Percentiles rank a stretch among this genome's conserved stretches.
These are phyloP conservation scores for Lanius collurio DNA, from an alignment of 2,113 vertebrate species.

Conservation along the genomic window DNA sequence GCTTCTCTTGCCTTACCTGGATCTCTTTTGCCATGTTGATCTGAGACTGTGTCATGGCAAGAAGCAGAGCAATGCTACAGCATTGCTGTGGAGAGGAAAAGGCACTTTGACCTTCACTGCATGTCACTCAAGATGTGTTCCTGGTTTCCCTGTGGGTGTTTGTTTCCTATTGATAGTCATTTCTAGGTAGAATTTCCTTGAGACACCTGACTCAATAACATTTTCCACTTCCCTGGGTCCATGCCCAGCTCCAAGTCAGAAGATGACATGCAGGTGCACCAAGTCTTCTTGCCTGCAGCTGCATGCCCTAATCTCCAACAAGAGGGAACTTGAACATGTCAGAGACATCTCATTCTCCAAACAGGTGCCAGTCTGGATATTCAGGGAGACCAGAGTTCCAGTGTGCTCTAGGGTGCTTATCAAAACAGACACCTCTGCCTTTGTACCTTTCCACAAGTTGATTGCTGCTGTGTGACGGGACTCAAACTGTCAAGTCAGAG, in stretches of 20 bases:
- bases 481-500: neutral
- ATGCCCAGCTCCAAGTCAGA: neutral
- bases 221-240: neutral
- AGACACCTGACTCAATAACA: neutral
- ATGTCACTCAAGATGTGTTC: neutral
- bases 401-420: neutral
- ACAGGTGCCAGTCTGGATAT: neutral
- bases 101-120: neutral
- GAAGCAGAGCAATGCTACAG: neutral
- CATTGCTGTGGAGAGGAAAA: neutral
- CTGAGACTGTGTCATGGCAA: rapidly evolving
- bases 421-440: neutral
- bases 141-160: neutral
- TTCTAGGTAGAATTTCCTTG: neutral
- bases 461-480: neutral
- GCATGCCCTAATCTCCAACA: neutral
- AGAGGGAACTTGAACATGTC: neutral
- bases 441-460: neutral
- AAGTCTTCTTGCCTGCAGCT: neutral
- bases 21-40: neutral
- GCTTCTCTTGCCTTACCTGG: neutral
- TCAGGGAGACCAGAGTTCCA: neutral
- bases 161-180: neutral
- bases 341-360: neutral
- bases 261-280: neutral